A percentile compares a stretch with the other conserved stretches of the same genome.
These are phyloP conservation scores for Colletes collaris DNA, from an alignment of 2,888 invertebrate species.

Conservation along the genomic window DNA sequence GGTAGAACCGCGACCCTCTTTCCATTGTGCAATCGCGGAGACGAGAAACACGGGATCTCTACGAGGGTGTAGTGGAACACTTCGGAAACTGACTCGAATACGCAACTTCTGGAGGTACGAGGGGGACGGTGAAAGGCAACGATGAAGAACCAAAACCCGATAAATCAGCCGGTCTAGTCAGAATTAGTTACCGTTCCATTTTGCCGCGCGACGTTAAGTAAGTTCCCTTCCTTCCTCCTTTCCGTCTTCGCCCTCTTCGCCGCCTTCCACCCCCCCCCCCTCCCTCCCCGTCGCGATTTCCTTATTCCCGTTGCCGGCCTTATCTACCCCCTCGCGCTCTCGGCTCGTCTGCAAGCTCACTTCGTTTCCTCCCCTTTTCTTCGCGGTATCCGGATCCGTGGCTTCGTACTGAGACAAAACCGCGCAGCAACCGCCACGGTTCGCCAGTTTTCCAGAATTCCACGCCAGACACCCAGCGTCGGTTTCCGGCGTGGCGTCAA, in stretches of 20 bases:
- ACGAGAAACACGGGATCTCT: slow-evolving; percentile 50
- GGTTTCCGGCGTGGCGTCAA: slow-evolving; percentile 61
- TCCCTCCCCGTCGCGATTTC: slow-evolving; percentile 52
- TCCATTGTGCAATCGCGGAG: neutral
- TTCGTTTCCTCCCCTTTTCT: slow-evolving; percentile 75
- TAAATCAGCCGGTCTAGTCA: slow-evolving; percentile 77
- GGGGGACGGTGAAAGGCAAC: slow-evolving; percentile 53
- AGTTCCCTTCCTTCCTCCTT: slow-evolving; percentile 68
- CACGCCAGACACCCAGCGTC: slow-evolving; percentile 50
- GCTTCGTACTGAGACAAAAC: slow-evolving; percentile 63
- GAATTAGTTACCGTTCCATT: slow-evolving; percentile 80
- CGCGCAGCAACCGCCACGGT: slow-evolving; percentile 58
- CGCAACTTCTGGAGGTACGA: slow-evolving; percentile 11
- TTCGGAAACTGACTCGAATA: slow-evolving; percentile 42
- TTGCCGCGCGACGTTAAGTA: slow-evolving; percentile 78
- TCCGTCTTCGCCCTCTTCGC: slow-evolving; percentile 41
- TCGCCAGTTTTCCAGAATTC: slow-evolving; percentile 66
- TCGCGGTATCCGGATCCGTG: slow-evolving; percentile 65
- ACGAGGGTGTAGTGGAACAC: slow-evolving; percentile 32
- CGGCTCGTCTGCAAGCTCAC: slow-evolving; percentile 45
- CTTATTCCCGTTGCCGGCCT: slow-evolving; percentile 53
- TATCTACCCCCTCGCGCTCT: slow-evolving; percentile 49
- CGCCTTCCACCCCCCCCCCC: slow-evolving; percentile 45
- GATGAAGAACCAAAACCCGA: slow-evolving; percentile 76
- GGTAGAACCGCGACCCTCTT: too few relatives aligned